Percentiles rank a stretch among this genome's conserved stretches.
Evolutionary conservation across 1,140 invertebrate genomes (phyloP).

Genomic region (Grapholita molesta): DNA sequence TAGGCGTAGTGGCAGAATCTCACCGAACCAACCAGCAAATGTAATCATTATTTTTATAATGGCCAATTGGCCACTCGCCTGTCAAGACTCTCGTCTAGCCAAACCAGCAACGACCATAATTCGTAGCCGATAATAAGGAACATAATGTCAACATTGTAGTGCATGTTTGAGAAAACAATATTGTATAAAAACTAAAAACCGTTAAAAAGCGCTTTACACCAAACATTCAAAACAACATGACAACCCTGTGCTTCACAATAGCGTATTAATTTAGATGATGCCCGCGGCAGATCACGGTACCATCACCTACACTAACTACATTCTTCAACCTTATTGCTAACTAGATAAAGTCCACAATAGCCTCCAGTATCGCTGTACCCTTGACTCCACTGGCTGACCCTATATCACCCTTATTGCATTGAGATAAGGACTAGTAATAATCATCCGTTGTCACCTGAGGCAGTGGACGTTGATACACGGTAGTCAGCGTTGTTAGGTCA

Average conservation of each 20-base stretch:
- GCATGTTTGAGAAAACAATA: no score
- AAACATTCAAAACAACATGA: slow-evolving; percentile 12
- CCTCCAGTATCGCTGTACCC: slow-evolving; percentile 33
- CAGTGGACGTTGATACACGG: slow-evolving; percentile 37
- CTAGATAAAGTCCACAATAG: not conserved
- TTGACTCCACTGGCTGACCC: not conserved
- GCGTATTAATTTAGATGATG: slow-evolving; percentile 48
- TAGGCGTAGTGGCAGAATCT: no score
- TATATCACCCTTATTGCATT: not conserved
- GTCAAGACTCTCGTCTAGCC: no score
- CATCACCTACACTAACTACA: not conserved
- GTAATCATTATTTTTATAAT: no score
- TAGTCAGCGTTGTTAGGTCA: not conserved
- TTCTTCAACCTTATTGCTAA: not conserved
- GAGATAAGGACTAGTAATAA: not conserved
- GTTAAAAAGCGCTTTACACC: not conserved
- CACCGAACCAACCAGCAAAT: no score
- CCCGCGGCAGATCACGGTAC: slow-evolving; percentile 49
- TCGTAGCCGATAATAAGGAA: no score
- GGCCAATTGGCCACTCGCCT: no score
- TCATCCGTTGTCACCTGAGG: slow-evolving; percentile 43
- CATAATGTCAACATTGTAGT: no score
- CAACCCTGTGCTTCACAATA: slow-evolving; percentile 36
- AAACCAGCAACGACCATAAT: no score
- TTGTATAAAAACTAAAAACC: no score